A percentile compares a stretch with the other conserved stretches of the same genome.
Evolutionary conservation across 2,888 invertebrate species (phyloP).

Genomic region (Sesia apiformis): DNA sequence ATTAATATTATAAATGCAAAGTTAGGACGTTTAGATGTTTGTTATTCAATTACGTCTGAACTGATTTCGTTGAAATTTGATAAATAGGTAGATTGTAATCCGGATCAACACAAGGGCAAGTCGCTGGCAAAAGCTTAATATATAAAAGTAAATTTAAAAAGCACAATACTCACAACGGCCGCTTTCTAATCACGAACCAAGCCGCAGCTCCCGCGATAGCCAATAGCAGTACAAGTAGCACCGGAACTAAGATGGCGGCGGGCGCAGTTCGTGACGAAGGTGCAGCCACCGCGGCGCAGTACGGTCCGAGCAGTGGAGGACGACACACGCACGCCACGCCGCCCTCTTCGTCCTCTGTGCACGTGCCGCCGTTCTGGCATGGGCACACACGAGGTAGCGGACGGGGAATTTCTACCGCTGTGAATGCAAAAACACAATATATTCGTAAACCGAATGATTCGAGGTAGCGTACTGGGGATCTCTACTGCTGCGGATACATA

Average conservation of each 20-base stretch:
- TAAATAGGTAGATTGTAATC: too few relatives aligned
- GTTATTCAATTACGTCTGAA: too few relatives aligned
- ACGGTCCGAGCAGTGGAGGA: constrained; percentile 78
- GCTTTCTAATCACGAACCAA: constrained; percentile 86
- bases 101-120: too few relatives aligned
- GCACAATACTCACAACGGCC: constrained; percentile 84
- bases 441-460: too few relatives aligned
- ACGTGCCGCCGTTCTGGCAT: constrained; percentile 91
- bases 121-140: too few relatives aligned
- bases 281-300: constrained; percentile 76
- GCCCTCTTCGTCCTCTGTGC: constrained; percentile 66
- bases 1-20: too few relatives aligned
- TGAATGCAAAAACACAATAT: constrained; percentile 3
- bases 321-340: constrained; percentile 79
- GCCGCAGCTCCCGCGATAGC: constrained; percentile 83
- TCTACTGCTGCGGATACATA: too few relatives aligned
- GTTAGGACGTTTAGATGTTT: too few relatives aligned
- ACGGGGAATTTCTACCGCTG: constrained; percentile 82
- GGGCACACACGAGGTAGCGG: constrained; percentile 85
- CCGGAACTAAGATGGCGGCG: constrained; percentile 86
- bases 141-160: too few relatives aligned
- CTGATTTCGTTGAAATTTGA: too few relatives aligned
- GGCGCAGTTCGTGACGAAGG: constrained; percentile 74
- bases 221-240: constrained; percentile 84
- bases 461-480: too few relatives aligned